A percentile compares a stretch with the other conserved stretches of the same genome.
Evolutionary conservation across 2,888 invertebrate species (phyloP).

Genomic region (Sinhomidia bicolor): DNA sequence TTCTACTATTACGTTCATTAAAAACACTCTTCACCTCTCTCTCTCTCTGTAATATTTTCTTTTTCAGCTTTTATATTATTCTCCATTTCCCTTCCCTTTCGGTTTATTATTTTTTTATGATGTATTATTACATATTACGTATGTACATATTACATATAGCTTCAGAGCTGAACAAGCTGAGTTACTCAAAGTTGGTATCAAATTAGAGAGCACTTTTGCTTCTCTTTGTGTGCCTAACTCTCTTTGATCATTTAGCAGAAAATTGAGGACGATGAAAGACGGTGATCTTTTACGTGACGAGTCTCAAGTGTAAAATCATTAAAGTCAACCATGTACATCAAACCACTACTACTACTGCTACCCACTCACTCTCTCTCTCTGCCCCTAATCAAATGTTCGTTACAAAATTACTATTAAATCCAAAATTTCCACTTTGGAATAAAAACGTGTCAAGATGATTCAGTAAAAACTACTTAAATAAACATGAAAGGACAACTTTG

Average conservation of each 20-base stretch:
- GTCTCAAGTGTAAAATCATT: constrained; percentile 14
- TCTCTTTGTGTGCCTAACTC: background rate
- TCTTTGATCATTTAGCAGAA: constrained; percentile 41
- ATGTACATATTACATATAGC: no score
- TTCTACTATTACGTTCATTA: background rate
- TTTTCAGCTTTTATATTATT: background rate
- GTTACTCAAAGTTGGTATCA: background rate
- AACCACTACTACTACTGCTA: background rate
- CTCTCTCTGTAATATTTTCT: background rate
- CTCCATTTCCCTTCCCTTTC: background rate
- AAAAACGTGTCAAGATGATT: no score
- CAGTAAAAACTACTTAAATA: no score
- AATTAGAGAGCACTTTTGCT: constrained; percentile 14
- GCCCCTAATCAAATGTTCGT: no score
- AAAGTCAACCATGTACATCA: background rate
- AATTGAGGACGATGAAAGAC: background rate
- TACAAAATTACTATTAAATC: no score
- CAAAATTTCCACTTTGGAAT: no score
- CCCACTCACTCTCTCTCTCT: background rate
- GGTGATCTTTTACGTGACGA: background rate
- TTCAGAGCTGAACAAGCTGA: background rate
- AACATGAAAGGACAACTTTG: no score
- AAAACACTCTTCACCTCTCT: background rate
- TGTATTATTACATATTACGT: background rate
- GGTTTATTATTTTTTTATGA: background rate